Evolutionary conservation across 2,113 vertebrate species (phyloP).

Genomic region (Eonycteris spelaea): DNA sequence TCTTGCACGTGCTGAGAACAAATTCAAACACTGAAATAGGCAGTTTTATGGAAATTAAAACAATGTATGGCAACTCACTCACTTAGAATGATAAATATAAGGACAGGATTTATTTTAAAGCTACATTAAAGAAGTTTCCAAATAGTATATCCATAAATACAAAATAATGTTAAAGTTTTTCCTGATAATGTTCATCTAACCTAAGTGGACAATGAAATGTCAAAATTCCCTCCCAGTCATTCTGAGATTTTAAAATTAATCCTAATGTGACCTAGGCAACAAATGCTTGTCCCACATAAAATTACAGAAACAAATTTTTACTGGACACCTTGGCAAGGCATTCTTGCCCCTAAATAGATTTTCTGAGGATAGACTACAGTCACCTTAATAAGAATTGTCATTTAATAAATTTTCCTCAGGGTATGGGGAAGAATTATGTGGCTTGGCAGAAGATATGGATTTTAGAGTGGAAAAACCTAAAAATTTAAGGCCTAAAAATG

Average conservation of each 20-base stretch:
- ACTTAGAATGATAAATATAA: background rate
- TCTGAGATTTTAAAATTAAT: slow-evolving; percentile 50
- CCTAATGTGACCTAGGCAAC: background rate
- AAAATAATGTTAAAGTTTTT: background rate
- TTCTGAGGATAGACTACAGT: slow-evolving; percentile 23
- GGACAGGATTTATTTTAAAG: background rate
- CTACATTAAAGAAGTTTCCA: background rate
- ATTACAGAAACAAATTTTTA: slow-evolving; percentile 34
- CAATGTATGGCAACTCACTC: background rate
- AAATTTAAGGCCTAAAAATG: background rate
- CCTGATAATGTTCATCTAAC: background rate
- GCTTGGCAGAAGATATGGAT: background rate
- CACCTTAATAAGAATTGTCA: slow-evolving; percentile 57
- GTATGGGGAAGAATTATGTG: background rate
- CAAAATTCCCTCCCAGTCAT: background rate
- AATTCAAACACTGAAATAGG: background rate
- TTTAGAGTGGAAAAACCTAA: background rate
- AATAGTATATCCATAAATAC: background rate
- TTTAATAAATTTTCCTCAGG: slow-evolving; percentile 53
- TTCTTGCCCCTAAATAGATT: slow-evolving; percentile 24
- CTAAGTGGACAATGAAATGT: background rate
- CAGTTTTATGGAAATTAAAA: background rate
- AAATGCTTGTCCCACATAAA: slow-evolving; percentile 42
- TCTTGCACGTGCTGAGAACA: background rate
- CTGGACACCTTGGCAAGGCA: slow-evolving; percentile 14